Base-by-base conservation (phyloP, 2,888 invertebrate genomes). In the Drosophila quinaria region DNA sequence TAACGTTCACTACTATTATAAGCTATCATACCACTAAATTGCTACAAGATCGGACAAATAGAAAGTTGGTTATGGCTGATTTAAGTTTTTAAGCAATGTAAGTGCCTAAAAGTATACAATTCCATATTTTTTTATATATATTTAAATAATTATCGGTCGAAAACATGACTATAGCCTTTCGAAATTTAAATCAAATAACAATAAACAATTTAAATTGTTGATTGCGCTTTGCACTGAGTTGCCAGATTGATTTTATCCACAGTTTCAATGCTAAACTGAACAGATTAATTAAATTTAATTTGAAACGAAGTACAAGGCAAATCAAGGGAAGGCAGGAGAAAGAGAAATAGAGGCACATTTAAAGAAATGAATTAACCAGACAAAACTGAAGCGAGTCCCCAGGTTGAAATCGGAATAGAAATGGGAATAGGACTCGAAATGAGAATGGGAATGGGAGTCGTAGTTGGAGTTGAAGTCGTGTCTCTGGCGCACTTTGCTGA, bases 231-330 rank as follows among this genome's bases (percentile, higher is more conserved):
- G 31, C 10, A 44, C 11, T 13, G n/a, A 31, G 61, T 17, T 62
- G 29, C n/a, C 56, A 61, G 78, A 80, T 80, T 83, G 81, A 83
- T 83, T 80, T 83, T 66, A 54, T 52, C 64, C 74, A 61, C 55
- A 52, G 60, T 54, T 11, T 63, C 49, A 51, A 67, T 62, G 60
- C 33, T 67, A 75, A 78, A 75, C 69, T 73, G 63, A 65, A 68
- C 71, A 77, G 85, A 81, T 81, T 81, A 82, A 82, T 82, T 80
- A 79, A 81, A 81, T 82, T 68, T 77, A 81, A 77, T 81, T 70
- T 17, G 51, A 59, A 22, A 13, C 13, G 51, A 33, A 33, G 9
- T 42, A 35, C 22, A 22, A 59, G 39, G 37, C 10, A 10, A 6
- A 25, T n/a, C 35, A 15, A 33, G 9, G 33, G 22, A 11, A 11